Percentiles rank a stretch among this genome's conserved stretches.
These are phyloP conservation scores for Ennomos fuscantarius DNA, from an alignment of 2,888 invertebrate genomes.

Conservation along the genomic window DNA sequence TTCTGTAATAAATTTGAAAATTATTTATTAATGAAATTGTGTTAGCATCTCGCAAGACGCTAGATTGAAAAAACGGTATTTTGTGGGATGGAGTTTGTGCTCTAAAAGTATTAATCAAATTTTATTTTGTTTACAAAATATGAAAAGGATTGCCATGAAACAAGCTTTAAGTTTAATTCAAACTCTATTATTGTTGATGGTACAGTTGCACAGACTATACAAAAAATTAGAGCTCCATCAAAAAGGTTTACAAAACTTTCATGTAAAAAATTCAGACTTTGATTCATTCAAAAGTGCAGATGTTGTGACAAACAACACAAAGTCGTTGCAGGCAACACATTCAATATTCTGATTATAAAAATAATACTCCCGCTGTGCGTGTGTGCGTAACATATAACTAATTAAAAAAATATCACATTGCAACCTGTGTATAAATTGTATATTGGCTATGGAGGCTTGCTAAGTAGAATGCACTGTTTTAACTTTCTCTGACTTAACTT, in stretches of 20 bases:
- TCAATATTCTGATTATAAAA: slow-evolving; percentile 24
- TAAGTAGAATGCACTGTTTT: slow-evolving; percentile 61
- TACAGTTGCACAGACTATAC: slow-evolving; percentile 15
- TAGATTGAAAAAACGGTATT: too few relatives aligned
- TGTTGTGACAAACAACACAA: slow-evolving; percentile 60
- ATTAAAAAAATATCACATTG: slow-evolving; percentile 72
- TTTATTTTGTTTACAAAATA: too few relatives aligned
- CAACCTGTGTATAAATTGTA: slow-evolving; percentile 76
- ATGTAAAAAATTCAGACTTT: slow-evolving; percentile 39
- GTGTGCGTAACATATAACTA: slow-evolving; percentile 55
- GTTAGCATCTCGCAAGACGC: too few relatives aligned
- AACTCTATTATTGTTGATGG: neutral
- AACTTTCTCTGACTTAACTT: slow-evolving; percentile 9
- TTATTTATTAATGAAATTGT: too few relatives aligned
- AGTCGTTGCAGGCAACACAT: slow-evolving; percentile 56
- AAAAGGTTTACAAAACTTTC: slow-evolving; percentile 21
- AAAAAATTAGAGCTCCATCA: slow-evolving; percentile 6
- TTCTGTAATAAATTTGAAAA: too few relatives aligned
- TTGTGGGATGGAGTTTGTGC: too few relatives aligned
- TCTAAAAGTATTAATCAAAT: too few relatives aligned
- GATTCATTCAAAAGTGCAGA: slow-evolving; percentile 65
- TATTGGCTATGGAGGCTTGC: slow-evolving; percentile 73
- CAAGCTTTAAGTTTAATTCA: neutral
- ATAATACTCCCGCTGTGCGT: slow-evolving; percentile 55
- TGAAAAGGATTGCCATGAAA: too few relatives aligned